These are phyloP conservation scores for Epinephelus malabaricus DNA, from an alignment of 2,797 vertebrate genomes.

Conservation along the genomic window DNA sequence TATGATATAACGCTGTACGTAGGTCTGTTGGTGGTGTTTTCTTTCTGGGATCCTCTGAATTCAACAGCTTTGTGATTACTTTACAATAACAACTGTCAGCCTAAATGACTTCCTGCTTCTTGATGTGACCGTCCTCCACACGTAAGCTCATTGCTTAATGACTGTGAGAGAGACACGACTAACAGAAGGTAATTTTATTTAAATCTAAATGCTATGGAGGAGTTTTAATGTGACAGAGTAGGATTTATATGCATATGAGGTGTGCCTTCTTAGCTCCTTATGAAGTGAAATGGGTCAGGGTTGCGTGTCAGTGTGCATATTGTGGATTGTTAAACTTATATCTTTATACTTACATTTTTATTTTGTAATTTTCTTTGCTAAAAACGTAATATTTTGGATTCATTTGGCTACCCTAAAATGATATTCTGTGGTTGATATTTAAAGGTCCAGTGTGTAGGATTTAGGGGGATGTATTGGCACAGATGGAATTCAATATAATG, in stretches of 20 bases:
- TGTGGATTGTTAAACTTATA: constrained; percentile 29
- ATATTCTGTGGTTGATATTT: not conserved
- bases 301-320: constrained; percentile 1
- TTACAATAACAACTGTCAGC: not conserved
- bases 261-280: constrained; percentile 67
- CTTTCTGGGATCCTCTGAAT: constrained; percentile 4
- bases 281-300: constrained; percentile 15
- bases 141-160: constrained; percentile 4
- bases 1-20: constrained; percentile 22
- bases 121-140: constrained; percentile 1
- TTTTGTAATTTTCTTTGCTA: constrained; percentile 36
- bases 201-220: not conserved
- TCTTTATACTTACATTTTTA: constrained; percentile 16
- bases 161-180: constrained; percentile 1
- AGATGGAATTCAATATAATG: too few species aligned
- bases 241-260: constrained; percentile 31
- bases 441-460: too few species aligned
- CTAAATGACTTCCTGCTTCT: not conserved
- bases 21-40: constrained; percentile 20
- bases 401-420: constrained; percentile 20
- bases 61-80: constrained; percentile 16
- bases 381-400: not conserved
- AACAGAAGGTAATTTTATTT: constrained; percentile 14
- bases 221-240: constrained; percentile 28
- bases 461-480: too few species aligned